Base-by-base conservation (phyloP, 2,113 vertebrate genomes). In the Colossoma macropomum region DNA sequence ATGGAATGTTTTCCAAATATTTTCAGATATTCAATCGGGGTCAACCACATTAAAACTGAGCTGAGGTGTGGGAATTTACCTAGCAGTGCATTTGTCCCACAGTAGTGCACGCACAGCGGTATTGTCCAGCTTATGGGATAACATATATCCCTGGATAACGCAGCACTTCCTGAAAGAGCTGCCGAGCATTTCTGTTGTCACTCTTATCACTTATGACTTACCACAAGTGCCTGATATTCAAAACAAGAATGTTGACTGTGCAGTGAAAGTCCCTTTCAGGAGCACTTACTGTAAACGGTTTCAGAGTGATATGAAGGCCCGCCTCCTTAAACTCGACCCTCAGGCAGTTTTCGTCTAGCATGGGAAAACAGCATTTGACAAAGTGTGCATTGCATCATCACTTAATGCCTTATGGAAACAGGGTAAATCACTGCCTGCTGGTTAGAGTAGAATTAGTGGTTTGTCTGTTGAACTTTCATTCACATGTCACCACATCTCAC, bases 241-340 rank as follows among this genome's bases (percentile, higher is more conserved):
- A 41, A 71, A 71, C 68, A 45, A 71, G 68, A 45, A 41, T 45
- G 23, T 71, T 34, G 11, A 45, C 68, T 69, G 27, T 50, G 38
- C 17, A 54, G 59, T 66, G 70, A 81, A 81, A 81, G 70, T 81
- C 70, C 80, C 80, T 65, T 62, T 65, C 28, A 25, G 4, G 10
- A 75, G n/a, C 10, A 10, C 3, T 81, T 81, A 81, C 80, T 65
- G 80, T 75, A 81, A 81, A 4, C 12, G 17, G 1, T 38, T 23
- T 5, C 21, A 1, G 0, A 41, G 13, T 19, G 19, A 17, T 45
- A 54, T n/a, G 17, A 81, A 75, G 23, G 13, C 48, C 80, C 15
- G 19, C 79, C 70, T 62, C 65, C 50, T 19, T 23, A 19, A 28
- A 74, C 15, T 48, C 23, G 8, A 17, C 3, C 59, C 59, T 48